Conservation (phyloP, 2,888 invertebrate species). For the Mellilla xanthometata region DNA sequence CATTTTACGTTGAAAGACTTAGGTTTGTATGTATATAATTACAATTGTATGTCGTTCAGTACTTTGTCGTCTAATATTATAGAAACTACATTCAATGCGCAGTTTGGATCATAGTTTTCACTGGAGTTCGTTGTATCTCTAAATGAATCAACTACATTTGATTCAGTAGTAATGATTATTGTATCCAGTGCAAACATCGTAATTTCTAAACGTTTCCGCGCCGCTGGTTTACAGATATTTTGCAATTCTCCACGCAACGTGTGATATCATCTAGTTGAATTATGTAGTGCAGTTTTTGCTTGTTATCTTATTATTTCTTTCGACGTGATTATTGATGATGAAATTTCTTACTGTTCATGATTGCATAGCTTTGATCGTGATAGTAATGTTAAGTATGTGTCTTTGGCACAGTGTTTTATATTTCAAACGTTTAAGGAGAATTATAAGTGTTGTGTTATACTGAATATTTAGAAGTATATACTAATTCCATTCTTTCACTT, state of each 20-base stretch:
- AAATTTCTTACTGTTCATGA: conserved; percentile 2
- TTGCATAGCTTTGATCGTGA: background rate
- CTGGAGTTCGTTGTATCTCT: background rate
- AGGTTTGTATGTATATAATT: too few species aligned
- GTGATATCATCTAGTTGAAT: conserved; percentile 16
- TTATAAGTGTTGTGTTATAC: too few species aligned
- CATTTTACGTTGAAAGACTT: too few species aligned
- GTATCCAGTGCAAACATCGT: conserved; percentile 6
- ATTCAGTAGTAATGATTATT: conserved; percentile 10
- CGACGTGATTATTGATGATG: conserved; percentile 8
- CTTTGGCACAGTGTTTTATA: background rate
- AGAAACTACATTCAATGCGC: too few species aligned
- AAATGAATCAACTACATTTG: conserved; percentile 3
- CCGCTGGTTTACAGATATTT: conserved; percentile 22
- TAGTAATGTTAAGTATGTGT: too few species aligned
- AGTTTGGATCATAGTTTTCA: too few species aligned
- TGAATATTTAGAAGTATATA: too few species aligned
- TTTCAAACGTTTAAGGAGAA: too few species aligned
- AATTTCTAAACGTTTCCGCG: conserved; percentile 21
- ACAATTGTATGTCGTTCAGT: too few species aligned
- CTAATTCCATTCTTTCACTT: too few species aligned
- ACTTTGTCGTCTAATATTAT: too few species aligned
- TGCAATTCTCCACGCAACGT: conserved; percentile 15
- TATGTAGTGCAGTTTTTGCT: conserved; percentile 11
- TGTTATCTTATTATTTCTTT: conserved; percentile 12